Evolutionary conservation across 92 coral and sea anemone species (phyloP).

Genomic region (Paramuricea clavata): DNA sequence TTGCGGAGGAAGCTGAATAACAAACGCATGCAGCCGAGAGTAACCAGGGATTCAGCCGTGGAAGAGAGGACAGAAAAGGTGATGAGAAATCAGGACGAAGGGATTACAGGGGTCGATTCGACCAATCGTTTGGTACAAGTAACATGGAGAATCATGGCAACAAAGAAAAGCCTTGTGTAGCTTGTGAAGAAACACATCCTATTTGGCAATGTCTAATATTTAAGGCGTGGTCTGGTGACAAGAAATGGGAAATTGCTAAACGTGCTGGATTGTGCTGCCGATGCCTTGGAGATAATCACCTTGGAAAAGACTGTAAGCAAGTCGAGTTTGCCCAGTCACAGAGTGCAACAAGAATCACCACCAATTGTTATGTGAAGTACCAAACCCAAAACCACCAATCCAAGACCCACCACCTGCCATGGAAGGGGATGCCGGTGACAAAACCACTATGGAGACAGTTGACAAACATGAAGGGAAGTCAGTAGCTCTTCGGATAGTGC

Average conservation of each 20-base stretch:
- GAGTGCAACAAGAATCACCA: slow-evolving; percentile 53
- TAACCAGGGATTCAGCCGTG: background rate
- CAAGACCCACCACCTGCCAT: background rate
- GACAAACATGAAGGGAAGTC: slow-evolving; percentile 39
- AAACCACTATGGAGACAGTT: too few relatives aligned
- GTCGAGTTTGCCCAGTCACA: slow-evolving; percentile 22
- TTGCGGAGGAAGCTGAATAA: slow-evolving; percentile 48
- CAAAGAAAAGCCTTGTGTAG: slow-evolving; percentile 7
- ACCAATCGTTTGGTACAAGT: background rate
- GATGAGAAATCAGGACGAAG: slow-evolving; percentile 19
- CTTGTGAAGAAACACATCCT: slow-evolving; percentile 49
- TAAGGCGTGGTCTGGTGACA: slow-evolving; percentile 30
- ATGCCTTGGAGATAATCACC: slow-evolving; percentile 47
- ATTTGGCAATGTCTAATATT: slow-evolving; percentile 57
- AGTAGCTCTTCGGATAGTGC: slow-evolving; percentile 68
- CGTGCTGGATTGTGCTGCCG: slow-evolving; percentile 50
- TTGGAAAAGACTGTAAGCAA: slow-evolving; percentile 41
- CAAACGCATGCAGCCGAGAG: slow-evolving; percentile 36
- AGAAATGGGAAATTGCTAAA: slow-evolving; percentile 53
- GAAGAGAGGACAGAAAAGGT: slow-evolving; percentile 11
- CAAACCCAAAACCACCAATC: background rate
- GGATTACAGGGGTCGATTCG: background rate
- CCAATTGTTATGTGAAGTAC: slow-evolving; percentile 33
- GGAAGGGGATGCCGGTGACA: background rate
- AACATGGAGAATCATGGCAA: background rate